Evolutionary conservation across 1,140 invertebrate genomes (phyloP).

Genomic region (Aphaenogaster ashmeadi): DNA sequence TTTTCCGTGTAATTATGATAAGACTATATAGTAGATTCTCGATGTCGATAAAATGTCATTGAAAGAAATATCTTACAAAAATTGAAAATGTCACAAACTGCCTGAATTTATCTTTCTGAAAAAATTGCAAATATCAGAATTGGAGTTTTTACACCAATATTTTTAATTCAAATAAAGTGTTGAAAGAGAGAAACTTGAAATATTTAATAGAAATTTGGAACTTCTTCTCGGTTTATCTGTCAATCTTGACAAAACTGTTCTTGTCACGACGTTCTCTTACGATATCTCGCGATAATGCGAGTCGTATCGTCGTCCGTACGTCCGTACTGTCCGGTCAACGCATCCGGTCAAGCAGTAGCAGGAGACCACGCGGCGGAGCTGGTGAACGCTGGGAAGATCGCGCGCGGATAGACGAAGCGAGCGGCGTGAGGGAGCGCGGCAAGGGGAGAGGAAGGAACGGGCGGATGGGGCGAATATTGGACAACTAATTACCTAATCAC

Average conservation of each 20-base stretch:
- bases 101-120: neutral
- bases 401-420: slow-evolving; percentile 38
- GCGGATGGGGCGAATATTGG: slow-evolving; percentile 78
- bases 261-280: neutral
- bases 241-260: neutral
- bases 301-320: neutral
- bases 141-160: neutral
- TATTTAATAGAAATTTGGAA: neutral
- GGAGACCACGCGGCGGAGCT: slow-evolving; percentile 42
- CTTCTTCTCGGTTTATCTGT: neutral
- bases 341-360: slow-evolving; percentile 60
- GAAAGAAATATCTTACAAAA: slow-evolving; percentile 2
- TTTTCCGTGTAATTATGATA: neutral
- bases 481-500: slow-evolving; percentile 83
- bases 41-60: neutral
- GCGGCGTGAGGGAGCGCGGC: neutral
- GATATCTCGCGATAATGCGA: neutral
- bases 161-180: neutral
- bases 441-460: slow-evolving; percentile 7
- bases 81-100: neutral
- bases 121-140: neutral
- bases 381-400: slow-evolving; percentile 35
- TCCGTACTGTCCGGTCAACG: slow-evolving; percentile 55
- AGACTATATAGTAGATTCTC: neutral
- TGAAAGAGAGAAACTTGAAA: neutral